phyloP scores from a whole-genome alignment of 2,113 vertebrate genomes.

The crab-eating macaque (Macaca fascicularis) region T2T-MFA8v1.1 NC_088375.1:70598001-70598500 shows the following conservation, averaged over 20 bases:
- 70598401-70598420: neutral
- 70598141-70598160: neutral
- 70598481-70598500: too few relatives aligned
- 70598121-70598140: neutral
- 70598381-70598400: neutral
- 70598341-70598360: neutral
- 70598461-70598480: too few relatives aligned
- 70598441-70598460: too few relatives aligned
- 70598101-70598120: neutral
- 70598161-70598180: neutral
- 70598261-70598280: neutral
- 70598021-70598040: neutral
- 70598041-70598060: neutral
- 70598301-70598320: neutral
- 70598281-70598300: neutral
- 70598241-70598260: neutral
- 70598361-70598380: neutral
- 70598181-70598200: neutral
- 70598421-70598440: too few relatives aligned
- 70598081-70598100: neutral
- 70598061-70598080: neutral
- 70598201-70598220: neutral
- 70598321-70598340: neutral
- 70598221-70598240: too few relatives aligned
- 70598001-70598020: neutral